Percentiles rank a stretch among this genome's conserved stretches.
phyloP scores from a whole-genome alignment of 1,140 invertebrate genomes.

The Lepidostoma basale region DNA sequence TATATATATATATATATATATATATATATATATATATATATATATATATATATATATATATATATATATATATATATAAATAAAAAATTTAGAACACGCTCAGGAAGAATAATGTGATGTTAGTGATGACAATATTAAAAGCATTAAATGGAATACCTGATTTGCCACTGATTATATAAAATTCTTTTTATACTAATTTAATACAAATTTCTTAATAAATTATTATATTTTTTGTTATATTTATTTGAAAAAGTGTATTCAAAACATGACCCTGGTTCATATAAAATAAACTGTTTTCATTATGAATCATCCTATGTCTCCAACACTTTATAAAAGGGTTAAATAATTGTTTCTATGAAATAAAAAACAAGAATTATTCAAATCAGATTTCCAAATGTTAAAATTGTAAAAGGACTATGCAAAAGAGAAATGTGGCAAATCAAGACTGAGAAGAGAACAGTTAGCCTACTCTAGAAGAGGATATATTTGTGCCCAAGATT shows the following conservation, averaged over 20 bases:
- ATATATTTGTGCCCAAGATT: slow-evolving; percentile 35
- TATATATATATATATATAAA: neutral
- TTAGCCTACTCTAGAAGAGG: slow-evolving; percentile 29
- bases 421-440: slow-evolving; percentile 4
- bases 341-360: too few relatives aligned
- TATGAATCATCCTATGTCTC: too few relatives aligned
- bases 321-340: too few relatives aligned
- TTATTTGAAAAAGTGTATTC: too few relatives aligned
- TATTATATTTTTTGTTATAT: too few relatives aligned
- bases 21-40: too few relatives aligned
- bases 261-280: too few relatives aligned
- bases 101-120: neutral
- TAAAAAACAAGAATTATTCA: too few relatives aligned
- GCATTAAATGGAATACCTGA: neutral
- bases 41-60: too few relatives aligned
- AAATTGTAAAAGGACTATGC: neutral
- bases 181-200: neutral
- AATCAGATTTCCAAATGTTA: neutral
- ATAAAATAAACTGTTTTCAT: too few relatives aligned
- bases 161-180: slow-evolving; percentile 2
- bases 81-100: neutral
- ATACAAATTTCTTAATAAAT: too few relatives aligned
- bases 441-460: neutral
- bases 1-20: too few relatives aligned
- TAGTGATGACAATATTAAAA: neutral